Percentiles rank a stretch among this genome's conserved stretches.
These are phyloP conservation scores for Zygogramma bicolorata DNA, from an alignment of 2,888 invertebrate species.

Conservation along the genomic window DNA sequence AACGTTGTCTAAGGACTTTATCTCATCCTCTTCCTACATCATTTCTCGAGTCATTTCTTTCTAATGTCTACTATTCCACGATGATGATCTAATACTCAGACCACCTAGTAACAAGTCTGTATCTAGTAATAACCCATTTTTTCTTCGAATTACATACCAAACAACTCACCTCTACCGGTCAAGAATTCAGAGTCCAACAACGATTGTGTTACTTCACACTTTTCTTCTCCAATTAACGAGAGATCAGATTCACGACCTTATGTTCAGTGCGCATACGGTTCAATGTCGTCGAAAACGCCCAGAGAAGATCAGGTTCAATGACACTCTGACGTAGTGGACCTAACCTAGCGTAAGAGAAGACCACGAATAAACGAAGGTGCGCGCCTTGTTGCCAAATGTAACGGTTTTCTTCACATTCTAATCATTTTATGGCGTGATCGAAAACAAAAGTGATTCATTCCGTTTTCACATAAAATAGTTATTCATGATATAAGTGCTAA, in stretches of 20 bases:
- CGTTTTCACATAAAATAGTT: background rate
- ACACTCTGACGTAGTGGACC: conserved; percentile 57
- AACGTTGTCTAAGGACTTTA: too few species aligned
- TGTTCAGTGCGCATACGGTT: conserved; percentile 12
- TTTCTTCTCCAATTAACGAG: conserved; percentile 15
- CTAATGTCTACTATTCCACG: background rate
- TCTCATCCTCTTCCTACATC: too few species aligned
- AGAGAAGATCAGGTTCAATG: conserved; percentile 53
- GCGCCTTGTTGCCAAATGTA: conserved; percentile 16
- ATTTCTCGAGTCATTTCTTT: conserved; percentile 1
- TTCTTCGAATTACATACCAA: conserved; percentile 14
- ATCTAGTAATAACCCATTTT: conserved; percentile 14
- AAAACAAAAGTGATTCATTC: background rate
- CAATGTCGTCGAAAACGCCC: conserved; percentile 50
- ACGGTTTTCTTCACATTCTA: background rate
- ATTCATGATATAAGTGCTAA: background rate
- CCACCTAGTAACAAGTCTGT: background rate
- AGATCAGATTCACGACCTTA: background rate
- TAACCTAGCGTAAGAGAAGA: conserved; percentile 59
- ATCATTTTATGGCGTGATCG: background rate
- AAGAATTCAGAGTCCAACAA: conserved; percentile 31
- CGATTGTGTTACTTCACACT: conserved; percentile 37
- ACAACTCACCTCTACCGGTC: conserved; percentile 28
- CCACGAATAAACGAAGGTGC: conserved; percentile 24
- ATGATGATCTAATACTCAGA: background rate